These are phyloP conservation scores for Lasius fuliginosus DNA, from an alignment of 2,888 invertebrate species.

Conservation along the genomic window DNA sequence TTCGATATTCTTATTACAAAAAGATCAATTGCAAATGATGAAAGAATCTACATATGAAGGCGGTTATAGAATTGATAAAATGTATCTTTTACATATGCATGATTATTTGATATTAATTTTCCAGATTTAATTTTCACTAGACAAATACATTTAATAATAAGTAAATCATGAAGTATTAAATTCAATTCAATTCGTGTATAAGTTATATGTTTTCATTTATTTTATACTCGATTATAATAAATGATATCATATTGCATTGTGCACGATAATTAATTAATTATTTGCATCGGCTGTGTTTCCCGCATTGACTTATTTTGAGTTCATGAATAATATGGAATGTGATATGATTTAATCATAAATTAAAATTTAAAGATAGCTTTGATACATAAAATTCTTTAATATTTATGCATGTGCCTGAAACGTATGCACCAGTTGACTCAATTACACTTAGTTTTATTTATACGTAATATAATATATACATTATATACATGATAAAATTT, in stretches of 20 bases:
- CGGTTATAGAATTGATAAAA: neutral
- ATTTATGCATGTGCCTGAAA: slow-evolving; percentile 11
- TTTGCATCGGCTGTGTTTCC: slow-evolving; percentile 23
- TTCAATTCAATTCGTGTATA: slow-evolving; percentile 42
- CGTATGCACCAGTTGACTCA: neutral
- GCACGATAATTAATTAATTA: slow-evolving; percentile 47
- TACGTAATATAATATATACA: neutral
- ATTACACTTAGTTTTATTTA: slow-evolving; percentile 23
- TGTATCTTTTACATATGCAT: neutral
- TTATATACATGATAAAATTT: neutral
- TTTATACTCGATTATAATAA: slow-evolving; percentile 47
- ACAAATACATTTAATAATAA: neutral
- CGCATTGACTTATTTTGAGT: slow-evolving; percentile 40
- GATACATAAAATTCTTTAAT: slow-evolving; percentile 35
- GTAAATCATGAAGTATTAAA: slow-evolving; percentile 44
- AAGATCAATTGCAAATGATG: neutral
- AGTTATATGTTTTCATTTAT: slow-evolving; percentile 43
- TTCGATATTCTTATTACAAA: neutral
- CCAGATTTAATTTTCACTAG: slow-evolving; percentile 27
- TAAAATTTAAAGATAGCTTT: slow-evolving; percentile 43
- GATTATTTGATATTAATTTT: slow-evolving; percentile 29
- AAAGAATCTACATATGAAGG: neutral
- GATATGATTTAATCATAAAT: slow-evolving; percentile 37
- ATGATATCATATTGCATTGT: slow-evolving; percentile 33
- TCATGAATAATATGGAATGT: slow-evolving; percentile 3